Evolutionary conservation across 1,140 invertebrate genomes (phyloP).

Genomic region (Brachionus paranguensis): DNA sequence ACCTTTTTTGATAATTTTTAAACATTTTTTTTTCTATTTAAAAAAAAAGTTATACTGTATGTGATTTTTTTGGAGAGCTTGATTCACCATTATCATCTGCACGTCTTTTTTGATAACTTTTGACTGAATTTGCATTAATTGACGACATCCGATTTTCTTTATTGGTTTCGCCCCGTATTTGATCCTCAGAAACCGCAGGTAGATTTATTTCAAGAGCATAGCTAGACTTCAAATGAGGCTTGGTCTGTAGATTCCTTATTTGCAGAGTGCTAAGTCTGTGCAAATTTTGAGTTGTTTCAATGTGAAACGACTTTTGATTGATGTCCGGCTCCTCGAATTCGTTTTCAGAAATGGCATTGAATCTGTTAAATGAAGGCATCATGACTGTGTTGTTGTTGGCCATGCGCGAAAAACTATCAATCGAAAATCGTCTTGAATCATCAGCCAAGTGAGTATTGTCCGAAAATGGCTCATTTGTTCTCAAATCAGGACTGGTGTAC

Average conservation of each 20-base stretch:
- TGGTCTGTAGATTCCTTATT: slow-evolving; percentile 10
- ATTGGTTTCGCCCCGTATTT: background rate
- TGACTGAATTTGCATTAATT: slow-evolving; percentile 13
- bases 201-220: slow-evolving; percentile 22
- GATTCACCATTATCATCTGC: slow-evolving; percentile 21
- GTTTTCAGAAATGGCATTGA: slow-evolving; percentile 37
- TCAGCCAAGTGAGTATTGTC: background rate
- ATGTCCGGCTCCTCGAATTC: slow-evolving; percentile 35
- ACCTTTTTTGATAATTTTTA: background rate
- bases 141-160: slow-evolving; percentile 26
- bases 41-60: background rate
- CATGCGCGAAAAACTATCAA: slow-evolving; percentile 1
- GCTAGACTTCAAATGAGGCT: slow-evolving; percentile 32
- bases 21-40: background rate
- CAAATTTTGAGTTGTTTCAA: background rate
- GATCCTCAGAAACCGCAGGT: slow-evolving; percentile 13
- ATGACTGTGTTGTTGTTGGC: background rate
- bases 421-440: slow-evolving; percentile 29
- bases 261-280: background rate
- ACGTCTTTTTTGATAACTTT: slow-evolving; percentile 26
- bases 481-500: slow-evolving; percentile 22
- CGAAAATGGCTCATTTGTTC: background rate
- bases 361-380: slow-evolving; percentile 10
- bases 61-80: slow-evolving; percentile 20
- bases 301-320: slow-evolving; percentile 24